phyloP scores from a whole-genome alignment of 2,888 invertebrate species.

The Aphelenchoides bicaudatus region DNA sequence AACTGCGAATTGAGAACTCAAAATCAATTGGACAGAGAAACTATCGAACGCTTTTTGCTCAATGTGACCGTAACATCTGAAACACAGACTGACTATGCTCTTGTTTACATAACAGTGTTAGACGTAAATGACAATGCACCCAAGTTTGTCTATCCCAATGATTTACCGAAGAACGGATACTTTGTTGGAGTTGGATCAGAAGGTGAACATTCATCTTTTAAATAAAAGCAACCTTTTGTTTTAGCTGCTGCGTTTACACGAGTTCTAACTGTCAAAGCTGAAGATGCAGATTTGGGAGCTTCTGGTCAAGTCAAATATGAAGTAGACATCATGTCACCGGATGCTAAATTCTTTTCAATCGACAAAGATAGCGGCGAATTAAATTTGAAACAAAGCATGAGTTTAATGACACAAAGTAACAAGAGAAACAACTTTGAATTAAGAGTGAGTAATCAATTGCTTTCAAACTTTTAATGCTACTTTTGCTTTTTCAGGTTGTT shows the following conservation, averaged over 20 bases:
- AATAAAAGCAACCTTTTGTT: no score
- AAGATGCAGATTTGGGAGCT: constrained; percentile 78
- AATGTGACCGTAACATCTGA: constrained; percentile 57
- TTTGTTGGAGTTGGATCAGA: constrained; percentile 51
- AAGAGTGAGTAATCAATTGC: constrained; percentile 26
- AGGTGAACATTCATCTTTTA: no score
- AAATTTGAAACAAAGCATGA: constrained; percentile 48
- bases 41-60: constrained; percentile 55
- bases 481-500: constrained; percentile 15
- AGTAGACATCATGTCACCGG: constrained; percentile 62
- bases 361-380: constrained; percentile 47
- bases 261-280: constrained; percentile 66
- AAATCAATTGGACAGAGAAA: constrained; percentile 55
- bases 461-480: neutral
- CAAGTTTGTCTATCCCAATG: constrained; percentile 70
- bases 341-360: constrained; percentile 56
- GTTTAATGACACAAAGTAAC: constrained; percentile 41
- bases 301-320: constrained; percentile 79
- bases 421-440: constrained; percentile 47
- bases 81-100: constrained; percentile 48
- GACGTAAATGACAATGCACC: constrained; percentile 94
- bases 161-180: constrained; percentile 42
- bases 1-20: constrained; percentile 52
- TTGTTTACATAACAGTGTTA: constrained; percentile 54
- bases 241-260: constrained; percentile 47